Evolutionary conservation across 2,888 invertebrate species (phyloP).

Genomic region (Athalia cordata): DNA sequence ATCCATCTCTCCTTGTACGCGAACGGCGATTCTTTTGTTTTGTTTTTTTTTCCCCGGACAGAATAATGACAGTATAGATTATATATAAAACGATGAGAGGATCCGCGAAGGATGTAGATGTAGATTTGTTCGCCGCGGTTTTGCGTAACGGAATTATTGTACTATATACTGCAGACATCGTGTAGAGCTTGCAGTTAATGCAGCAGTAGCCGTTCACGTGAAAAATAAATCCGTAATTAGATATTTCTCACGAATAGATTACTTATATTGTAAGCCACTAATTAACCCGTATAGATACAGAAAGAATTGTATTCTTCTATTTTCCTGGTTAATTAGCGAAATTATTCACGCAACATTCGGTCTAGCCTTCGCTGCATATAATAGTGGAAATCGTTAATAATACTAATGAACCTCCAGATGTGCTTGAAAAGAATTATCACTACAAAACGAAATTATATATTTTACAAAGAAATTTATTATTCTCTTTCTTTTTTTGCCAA

Average conservation of each 20-base stretch:
- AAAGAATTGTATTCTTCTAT: not conserved
- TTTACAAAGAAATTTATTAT: too few species aligned
- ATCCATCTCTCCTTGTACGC: too few species aligned
- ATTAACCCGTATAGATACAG: conserved; percentile 17
- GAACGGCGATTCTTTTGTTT: too few species aligned
- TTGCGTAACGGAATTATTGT: conserved; percentile 23
- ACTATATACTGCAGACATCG: not conserved
- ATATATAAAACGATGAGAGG: too few species aligned
- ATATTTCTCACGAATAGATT: conserved; percentile 34
- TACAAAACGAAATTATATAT: too few species aligned
- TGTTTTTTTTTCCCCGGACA: not conserved
- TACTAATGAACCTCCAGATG: too few species aligned
- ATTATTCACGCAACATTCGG: not conserved
- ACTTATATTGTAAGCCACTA: not conserved
- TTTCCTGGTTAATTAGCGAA: conserved; percentile 21
- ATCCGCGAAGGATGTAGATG: not conserved
- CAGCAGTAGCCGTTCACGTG: not conserved
- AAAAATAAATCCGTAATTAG: conserved; percentile 19
- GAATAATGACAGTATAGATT: not conserved
- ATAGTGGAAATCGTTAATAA: too few species aligned
- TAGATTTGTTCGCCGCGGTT: not conserved
- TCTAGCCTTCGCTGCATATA: not conserved
- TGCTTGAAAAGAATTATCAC: too few species aligned
- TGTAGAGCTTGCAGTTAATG: too few species aligned
- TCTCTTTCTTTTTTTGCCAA: too few species aligned